These are phyloP conservation scores for Epirrhoe alternata DNA, from an alignment of 2,888 invertebrate species.

Conservation along the genomic window DNA sequence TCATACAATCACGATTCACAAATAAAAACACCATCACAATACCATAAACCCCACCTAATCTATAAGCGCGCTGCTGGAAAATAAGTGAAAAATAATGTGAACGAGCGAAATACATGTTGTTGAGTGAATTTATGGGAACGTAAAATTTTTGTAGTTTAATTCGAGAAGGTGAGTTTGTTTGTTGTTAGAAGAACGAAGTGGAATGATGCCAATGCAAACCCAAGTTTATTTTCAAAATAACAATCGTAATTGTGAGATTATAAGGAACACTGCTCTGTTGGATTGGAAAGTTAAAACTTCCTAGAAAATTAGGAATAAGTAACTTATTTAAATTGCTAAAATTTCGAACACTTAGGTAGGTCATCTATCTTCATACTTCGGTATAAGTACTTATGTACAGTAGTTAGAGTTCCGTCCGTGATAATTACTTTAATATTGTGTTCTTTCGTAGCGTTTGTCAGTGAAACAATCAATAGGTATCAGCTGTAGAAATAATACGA, in stretches of 20 bases:
- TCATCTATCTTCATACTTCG: conserved; percentile 14
- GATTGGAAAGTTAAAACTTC: background rate
- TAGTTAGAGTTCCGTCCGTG: conserved; percentile 5
- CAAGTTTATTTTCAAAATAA: conserved; percentile 53
- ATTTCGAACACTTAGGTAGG: background rate
- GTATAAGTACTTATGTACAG: conserved; percentile 1
- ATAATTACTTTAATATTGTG: conserved; percentile 1
- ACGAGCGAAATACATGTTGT: conserved; percentile 33
- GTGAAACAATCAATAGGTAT: background rate
- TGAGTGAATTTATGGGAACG: conserved; percentile 41
- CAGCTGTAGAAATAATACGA: conserved; percentile 5
- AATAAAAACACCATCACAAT: conserved; percentile 55
- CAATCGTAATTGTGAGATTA: conserved; percentile 29
- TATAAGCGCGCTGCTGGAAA: conserved; percentile 52
- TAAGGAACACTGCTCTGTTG: background rate
- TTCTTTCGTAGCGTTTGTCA: background rate
- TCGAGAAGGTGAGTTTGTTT: conserved; percentile 60
- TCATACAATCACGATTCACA: conserved; percentile 35
- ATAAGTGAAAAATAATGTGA: conserved; percentile 47
- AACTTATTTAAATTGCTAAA: background rate
- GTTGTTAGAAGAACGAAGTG: conserved; percentile 50
- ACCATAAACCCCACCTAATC: conserved; percentile 52
- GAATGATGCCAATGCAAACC: conserved; percentile 49
- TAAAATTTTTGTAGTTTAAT: conserved; percentile 46
- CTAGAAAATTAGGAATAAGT: background rate